Conservation (phyloP, 1,140 invertebrate species). For the Drosophila watanabei region DNA sequence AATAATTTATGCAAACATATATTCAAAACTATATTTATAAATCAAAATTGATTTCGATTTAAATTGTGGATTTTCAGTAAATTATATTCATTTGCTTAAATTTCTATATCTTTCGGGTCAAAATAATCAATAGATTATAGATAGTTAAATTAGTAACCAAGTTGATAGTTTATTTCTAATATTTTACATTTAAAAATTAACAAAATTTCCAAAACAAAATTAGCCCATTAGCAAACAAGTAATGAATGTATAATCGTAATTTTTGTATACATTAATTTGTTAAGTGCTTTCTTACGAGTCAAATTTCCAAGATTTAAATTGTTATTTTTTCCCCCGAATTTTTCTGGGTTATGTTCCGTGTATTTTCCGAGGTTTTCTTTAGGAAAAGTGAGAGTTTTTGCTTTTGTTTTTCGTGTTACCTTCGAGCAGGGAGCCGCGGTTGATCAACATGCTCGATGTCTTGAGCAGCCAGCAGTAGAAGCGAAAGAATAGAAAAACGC, state of each 20-base stretch:
- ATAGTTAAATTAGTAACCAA: no score
- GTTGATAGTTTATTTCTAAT: no score
- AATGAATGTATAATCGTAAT: no score
- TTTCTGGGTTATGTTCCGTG: neutral
- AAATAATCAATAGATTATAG: no score
- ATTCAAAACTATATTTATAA: neutral
- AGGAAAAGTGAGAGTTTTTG: neutral
- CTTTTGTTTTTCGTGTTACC: constrained; percentile 46
- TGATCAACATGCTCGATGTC: constrained; percentile 74
- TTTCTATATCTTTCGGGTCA: no score
- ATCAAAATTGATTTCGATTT: neutral
- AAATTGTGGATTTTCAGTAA: neutral
- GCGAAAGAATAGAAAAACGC: constrained; percentile 68
- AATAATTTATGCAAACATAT: neutral
- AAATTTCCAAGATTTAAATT: neutral
- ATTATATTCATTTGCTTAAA: neutral
- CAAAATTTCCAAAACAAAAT: no score
- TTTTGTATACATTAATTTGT: no score
- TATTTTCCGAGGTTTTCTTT: constrained; percentile 1
- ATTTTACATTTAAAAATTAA: no score
- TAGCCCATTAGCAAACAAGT: no score
- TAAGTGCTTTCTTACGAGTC: neutral
- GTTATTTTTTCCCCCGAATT: neutral
- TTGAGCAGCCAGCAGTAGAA: constrained; percentile 69
- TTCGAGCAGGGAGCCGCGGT: constrained; percentile 72